A percentile compares a stretch with the other conserved stretches of the same genome.
These are phyloP conservation scores for Drosophila rufa DNA, from an alignment of 1,140 invertebrate genomes.

Conservation along the genomic window DNA sequence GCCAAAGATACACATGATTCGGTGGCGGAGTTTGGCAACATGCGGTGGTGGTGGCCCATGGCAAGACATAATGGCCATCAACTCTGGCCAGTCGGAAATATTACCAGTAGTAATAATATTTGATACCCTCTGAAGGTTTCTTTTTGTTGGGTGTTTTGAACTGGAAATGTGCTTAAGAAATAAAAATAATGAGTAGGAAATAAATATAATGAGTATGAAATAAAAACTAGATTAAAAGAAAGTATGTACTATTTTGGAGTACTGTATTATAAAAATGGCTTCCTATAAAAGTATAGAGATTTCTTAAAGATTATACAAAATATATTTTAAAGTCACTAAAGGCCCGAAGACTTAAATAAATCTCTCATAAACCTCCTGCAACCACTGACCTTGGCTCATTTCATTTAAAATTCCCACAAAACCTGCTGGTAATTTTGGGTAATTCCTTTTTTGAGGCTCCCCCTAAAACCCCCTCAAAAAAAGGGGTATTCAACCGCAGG, in stretches of 20 bases:
- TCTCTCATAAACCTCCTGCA: neutral
- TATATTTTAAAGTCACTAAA: neutral
- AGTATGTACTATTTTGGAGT: no score
- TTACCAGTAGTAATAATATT: conserved; percentile 72
- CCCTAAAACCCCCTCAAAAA: neutral
- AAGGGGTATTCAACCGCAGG: conserved; percentile 27
- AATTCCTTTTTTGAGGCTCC: neutral
- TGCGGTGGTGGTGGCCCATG: conserved; percentile 35
- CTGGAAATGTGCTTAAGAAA: no score
- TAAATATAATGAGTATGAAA: no score
- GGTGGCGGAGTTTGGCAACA: conserved; percentile 20
- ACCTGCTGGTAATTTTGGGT: neutral
- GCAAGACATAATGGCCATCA: conserved; percentile 52
- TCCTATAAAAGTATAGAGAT: neutral
- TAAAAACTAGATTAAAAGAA: neutral
- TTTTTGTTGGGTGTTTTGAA: no score
- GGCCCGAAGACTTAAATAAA: no score
- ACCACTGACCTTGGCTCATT: neutral
- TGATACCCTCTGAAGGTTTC: conserved; percentile 41
- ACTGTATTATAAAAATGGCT: no score
- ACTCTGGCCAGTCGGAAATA: conserved; percentile 65
- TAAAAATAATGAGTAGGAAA: neutral
- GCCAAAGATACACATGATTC: conserved; percentile 28
- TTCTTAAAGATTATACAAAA: neutral
- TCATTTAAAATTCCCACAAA: neutral